Evolutionary conservation across 2,113 vertebrate species (phyloP).

Genomic region (Tyto alba): DNA sequence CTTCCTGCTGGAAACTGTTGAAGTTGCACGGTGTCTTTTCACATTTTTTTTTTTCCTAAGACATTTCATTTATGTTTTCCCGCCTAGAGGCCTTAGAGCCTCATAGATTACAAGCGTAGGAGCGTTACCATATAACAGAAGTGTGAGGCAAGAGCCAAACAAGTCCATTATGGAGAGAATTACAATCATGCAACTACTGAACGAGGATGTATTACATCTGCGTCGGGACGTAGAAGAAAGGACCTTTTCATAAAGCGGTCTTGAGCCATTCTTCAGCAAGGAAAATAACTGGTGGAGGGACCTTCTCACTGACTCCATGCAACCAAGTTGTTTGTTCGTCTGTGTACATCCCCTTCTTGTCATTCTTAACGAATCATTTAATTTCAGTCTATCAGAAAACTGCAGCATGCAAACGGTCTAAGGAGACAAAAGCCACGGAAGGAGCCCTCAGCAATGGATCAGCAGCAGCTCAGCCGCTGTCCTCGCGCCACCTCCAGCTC

Average conservation of each 20-base stretch:
- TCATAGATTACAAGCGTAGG: background rate
- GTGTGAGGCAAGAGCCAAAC: background rate
- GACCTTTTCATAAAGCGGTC: background rate
- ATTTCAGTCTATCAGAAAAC: background rate
- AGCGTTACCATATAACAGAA: background rate
- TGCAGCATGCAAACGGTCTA: background rate
- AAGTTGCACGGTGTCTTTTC: background rate
- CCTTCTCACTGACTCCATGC: background rate
- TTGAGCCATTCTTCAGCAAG: background rate
- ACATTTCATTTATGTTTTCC: conserved; percentile 1
- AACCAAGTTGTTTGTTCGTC: background rate
- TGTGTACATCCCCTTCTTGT: background rate
- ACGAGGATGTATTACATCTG: background rate
- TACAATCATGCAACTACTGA: background rate
- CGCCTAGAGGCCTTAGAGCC: background rate
- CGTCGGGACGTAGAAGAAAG: background rate
- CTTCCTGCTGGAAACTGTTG: background rate
- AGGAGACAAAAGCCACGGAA: background rate
- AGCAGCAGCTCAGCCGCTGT: background rate
- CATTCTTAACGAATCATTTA: background rate
- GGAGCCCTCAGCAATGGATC: background rate
- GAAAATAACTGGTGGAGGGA: background rate
- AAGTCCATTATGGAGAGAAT: background rate
- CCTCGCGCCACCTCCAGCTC: background rate
- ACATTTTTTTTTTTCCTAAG: background rate